Evolutionary conservation across 2,797 vertebrate genomes (phyloP), one percentile per base, ranked within the genome.

Genomic region (Sarcoramphus papa): DNA sequence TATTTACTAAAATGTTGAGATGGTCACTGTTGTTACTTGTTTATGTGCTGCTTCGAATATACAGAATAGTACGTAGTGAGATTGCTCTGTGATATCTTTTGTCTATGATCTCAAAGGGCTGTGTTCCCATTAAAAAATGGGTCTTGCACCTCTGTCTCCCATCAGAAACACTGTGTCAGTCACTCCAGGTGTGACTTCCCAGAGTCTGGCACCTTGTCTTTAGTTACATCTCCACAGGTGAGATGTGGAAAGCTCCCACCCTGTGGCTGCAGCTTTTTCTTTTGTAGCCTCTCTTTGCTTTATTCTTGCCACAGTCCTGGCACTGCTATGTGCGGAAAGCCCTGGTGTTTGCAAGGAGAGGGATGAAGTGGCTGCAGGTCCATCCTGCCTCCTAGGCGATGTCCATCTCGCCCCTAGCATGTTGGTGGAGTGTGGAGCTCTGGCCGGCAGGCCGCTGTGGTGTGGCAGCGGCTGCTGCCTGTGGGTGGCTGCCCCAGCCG

Each of bases 321-420:
- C n/a, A 4, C 47, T 85, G 74, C 12, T 7, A 4, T 2, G 1
- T 12, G 51, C 1, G 2, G 60, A 20, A 81, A 31, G 27, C 48
- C 17, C 11, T 11, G 40, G 27, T 40, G 28, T n/a, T 75, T n/a
- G 23, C 35, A 45, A 31, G 23, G 60, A 60, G 17, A 31, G 31
- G 10, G 54, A 19, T 33, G n/a, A 50, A 51, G 64, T 10, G 40
- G 41, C 81, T 40, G 62, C 24, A 17, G 59, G 68, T 62, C 63
- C 33, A 13, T 63, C 23, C 27, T 37, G 53, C 57, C 72, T 77
- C 40, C 3, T 12, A 27, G 74, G 45, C 0, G 0, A 12, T 5
- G 47, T 22, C 51, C 4, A 0, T 57, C 45, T 53, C 8, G 0
- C 19, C 41, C 9, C 8, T 6, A 6, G 60, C 0, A 0, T 25